Percentiles rank a stretch among this genome's conserved stretches.
Conservation (phyloP, 2,113 vertebrate species). For the Nibea coibor region DNA sequence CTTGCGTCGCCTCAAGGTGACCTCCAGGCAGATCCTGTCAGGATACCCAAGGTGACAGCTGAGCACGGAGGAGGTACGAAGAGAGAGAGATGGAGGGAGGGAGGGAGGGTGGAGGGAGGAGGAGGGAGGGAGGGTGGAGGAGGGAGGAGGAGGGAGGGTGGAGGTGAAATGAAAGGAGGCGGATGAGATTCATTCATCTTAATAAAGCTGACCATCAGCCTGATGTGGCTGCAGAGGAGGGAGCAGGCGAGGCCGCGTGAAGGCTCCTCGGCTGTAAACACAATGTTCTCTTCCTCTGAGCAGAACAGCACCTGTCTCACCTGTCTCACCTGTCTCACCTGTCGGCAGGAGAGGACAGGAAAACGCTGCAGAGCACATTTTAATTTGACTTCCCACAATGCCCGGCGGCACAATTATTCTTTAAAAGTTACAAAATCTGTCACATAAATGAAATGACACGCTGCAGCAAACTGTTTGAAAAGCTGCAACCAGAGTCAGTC, state of each 20-base stretch:
- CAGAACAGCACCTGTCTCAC: conserved; percentile 34
- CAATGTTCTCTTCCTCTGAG: conserved; percentile 49
- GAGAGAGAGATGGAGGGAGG: too few species aligned
- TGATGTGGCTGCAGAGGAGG: conserved; percentile 67
- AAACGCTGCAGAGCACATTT: conserved; percentile 57
- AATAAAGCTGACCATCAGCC: conserved; percentile 77
- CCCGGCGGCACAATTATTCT: conserved; percentile 53
- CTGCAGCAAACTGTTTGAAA: too few species aligned
- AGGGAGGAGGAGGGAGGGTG: too few species aligned
- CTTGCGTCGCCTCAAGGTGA: conserved; percentile 73
- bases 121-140: too few species aligned
- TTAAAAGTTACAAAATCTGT: conserved; percentile 19
- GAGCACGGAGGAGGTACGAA: conserved; percentile 11
- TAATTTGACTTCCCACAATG: conserved; percentile 53
- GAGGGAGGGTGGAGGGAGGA: too few species aligned
- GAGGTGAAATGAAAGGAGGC: conserved; percentile 55
- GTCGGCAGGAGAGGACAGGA: conserved; percentile 52
- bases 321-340: conserved; percentile 47
- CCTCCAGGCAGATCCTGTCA: conserved; percentile 64
- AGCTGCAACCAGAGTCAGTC: too few species aligned
- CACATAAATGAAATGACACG: too few species aligned
- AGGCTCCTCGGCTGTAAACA: conserved; percentile 54
- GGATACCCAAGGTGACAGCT: conserved; percentile 68
- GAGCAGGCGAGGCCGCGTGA: conserved; percentile 33
- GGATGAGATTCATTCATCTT: conserved; percentile 76